Base-by-base conservation (phyloP, 2,888 invertebrate genomes). In the Cartodere bifasciata region DNA sequence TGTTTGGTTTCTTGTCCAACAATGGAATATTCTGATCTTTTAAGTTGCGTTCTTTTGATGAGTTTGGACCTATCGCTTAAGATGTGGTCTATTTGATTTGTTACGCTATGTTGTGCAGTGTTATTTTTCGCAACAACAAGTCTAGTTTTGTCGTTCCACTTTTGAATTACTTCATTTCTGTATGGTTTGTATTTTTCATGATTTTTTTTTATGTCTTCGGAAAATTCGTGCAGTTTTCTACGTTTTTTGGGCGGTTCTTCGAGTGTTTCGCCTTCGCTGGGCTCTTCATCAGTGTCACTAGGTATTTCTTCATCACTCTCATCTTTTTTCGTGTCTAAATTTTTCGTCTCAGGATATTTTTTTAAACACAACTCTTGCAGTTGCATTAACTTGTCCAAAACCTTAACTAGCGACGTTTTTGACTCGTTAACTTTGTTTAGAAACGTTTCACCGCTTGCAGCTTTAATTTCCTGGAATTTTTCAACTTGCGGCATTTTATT, bases 121-220 rank as follows among this genome's bases (percentile, higher is more conserved):
- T 61, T 66, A 46, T 71, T 76, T 5, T 76, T 63, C 5, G 70
- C 65, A n/a, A 70, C 66, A 7, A 73, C 66, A 16, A 86, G 59
- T 41, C 81, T 71, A 0, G 91, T 94, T 58, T 90, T 90, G 38
- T 92, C 90, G 59, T 91, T 83, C 95, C 95, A 95, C 56, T 91
- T 91, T 45, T 87, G 79, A 36, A 97, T 79, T 5, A 83, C 78
- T 1, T 72, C 60, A 51, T 92, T 77, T 53, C 91, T 73, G 48
- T 78, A 85, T 4, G 65, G 50, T 41, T 62, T 67, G 40, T 81
- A 83, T 3, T 60, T 56, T 42, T 70, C 61, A 48, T 82, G 75
- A 23, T 66, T 61, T 5, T 60, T 58, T 5, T 63, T 50, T 16
- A 85, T 56, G 38, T 70, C 60, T 26, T 57, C 53, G 43, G 73